A percentile compares a stretch with the other conserved stretches of the same genome.
These are phyloP conservation scores for Coelinius sp. DNA, from an alignment of 2,888 invertebrate genomes.

Conservation along the genomic window DNA sequence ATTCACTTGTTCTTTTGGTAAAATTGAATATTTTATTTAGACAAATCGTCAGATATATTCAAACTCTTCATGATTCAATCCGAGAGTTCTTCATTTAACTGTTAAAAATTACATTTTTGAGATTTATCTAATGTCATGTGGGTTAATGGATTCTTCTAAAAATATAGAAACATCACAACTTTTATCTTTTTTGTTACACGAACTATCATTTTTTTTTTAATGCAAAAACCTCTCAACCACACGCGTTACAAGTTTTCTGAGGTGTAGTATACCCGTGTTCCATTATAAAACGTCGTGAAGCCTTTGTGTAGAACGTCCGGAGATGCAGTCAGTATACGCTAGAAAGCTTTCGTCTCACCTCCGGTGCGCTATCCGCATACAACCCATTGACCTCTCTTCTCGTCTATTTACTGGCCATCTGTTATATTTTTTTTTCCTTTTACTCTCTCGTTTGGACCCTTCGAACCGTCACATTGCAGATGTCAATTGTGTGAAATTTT, in stretches of 20 bases:
- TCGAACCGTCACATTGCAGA: background rate
- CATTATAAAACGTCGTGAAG: conserved; percentile 27
- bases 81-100: background rate
- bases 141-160: background rate
- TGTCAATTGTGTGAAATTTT: background rate
- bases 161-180: background rate
- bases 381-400: conserved; percentile 6
- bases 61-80: background rate
- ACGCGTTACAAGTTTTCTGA: conserved; percentile 29
- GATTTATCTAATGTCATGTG: background rate
- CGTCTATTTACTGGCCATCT: conserved; percentile 15
- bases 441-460: background rate
- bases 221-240: conserved; percentile 13
- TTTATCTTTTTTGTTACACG: background rate
- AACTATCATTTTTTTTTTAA: background rate
- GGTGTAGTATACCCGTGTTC: conserved; percentile 3
- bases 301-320: conserved; percentile 33
- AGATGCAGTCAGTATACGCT: conserved; percentile 9
- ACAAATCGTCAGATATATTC: background rate
- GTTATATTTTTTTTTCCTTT: background rate
- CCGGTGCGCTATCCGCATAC: conserved; percentile 16
- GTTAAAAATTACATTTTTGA: background rate
- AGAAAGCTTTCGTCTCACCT: conserved; percentile 26
- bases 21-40: no score
- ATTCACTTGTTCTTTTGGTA: background rate